These are phyloP conservation scores for Euthynnus affinis DNA, from an alignment of 2,797 vertebrate genomes.

Conservation along the genomic window DNA sequence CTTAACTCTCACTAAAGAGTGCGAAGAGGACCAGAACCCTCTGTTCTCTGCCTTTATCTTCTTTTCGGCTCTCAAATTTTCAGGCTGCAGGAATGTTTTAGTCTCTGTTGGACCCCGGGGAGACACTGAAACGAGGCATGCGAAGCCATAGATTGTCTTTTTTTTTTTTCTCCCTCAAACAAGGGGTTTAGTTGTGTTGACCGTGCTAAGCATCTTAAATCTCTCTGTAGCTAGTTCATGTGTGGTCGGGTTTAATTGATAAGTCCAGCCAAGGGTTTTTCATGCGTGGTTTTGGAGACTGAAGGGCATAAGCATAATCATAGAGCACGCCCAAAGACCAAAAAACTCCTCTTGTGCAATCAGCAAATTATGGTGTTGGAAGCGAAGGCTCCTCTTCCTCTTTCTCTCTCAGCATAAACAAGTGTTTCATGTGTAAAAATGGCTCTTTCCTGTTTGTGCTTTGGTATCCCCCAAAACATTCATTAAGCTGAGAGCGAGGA, in stretches of 20 bases:
- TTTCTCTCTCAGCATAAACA: constrained; percentile 31
- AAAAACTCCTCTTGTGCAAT: constrained; percentile 36
- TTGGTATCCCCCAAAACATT: constrained; percentile 17
- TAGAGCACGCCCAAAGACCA: constrained; percentile 18
- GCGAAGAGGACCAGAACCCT: background rate
- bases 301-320: constrained; percentile 36
- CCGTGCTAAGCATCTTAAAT: constrained; percentile 27
- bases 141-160: constrained; percentile 49
- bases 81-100: constrained; percentile 73
- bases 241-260: constrained; percentile 39
- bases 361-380: constrained; percentile 28
- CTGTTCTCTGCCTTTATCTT: constrained; percentile 7
- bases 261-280: constrained; percentile 27
- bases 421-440: constrained; percentile 54
- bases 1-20: constrained; percentile 6
- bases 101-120: constrained; percentile 59
- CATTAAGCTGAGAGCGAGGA: constrained; percentile 5
- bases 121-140: constrained; percentile 56
- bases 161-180: constrained; percentile 30
- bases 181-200: constrained; percentile 53
- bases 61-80: constrained; percentile 30
- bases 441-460: constrained; percentile 60
- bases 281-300: constrained; percentile 24
- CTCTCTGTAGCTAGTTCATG: constrained; percentile 24
- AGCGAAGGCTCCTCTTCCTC: constrained; percentile 16